A percentile compares a stretch with the other conserved stretches of the same genome.
Evolutionary conservation across 2,797 vertebrate genomes (phyloP).

Genomic region (Molothrus aeneus): DNA sequence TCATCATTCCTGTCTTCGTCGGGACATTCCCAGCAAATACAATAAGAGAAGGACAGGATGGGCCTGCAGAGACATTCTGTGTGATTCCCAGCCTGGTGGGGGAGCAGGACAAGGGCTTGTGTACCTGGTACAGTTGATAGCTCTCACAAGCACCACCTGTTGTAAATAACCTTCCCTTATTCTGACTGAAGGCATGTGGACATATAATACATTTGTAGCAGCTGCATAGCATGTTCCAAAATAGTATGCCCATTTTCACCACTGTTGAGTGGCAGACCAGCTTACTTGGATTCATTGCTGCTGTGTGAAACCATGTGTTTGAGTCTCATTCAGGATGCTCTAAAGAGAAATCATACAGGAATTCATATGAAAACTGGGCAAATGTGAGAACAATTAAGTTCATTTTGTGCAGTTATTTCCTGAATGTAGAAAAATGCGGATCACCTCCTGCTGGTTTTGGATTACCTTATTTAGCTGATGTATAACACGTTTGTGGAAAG

Average conservation of each 20-base stretch:
- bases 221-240: background rate
- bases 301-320: background rate
- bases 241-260: background rate
- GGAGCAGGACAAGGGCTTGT: accelerated
- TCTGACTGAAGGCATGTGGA: background rate
- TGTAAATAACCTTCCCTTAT: background rate
- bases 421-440: constrained; percentile 6
- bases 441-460: background rate
- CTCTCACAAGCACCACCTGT: background rate
- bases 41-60: background rate
- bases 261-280: background rate
- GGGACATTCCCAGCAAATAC: too few relatives aligned
- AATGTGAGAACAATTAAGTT: background rate
- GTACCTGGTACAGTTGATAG: accelerated
- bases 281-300: background rate
- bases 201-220: background rate
- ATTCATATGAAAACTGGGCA: background rate
- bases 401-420: constrained; percentile 2
- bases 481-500: background rate
- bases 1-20: too few relatives aligned
- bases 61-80: background rate
- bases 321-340: background rate
- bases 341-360: constrained; percentile 2
- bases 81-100: background rate
- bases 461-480: background rate